Conservation (phyloP, 2,113 vertebrate species). For the Limnothrissa miodon region DNA sequence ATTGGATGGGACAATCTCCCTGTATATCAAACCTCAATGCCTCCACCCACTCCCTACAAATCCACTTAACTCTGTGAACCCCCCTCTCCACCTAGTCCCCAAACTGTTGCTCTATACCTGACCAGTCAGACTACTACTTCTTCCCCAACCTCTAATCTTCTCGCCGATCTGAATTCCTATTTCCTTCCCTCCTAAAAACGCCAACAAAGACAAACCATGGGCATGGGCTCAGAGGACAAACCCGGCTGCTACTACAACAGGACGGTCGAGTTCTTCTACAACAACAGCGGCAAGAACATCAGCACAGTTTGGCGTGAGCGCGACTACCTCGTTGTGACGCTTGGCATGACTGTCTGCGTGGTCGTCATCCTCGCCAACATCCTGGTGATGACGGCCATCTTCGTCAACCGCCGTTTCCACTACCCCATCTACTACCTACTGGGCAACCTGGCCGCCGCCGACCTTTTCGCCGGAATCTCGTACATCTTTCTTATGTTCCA, state of each 20-base stretch:
- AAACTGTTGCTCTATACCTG: not conserved
- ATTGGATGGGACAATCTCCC: not conserved
- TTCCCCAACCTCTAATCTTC: not conserved
- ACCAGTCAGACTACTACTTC: not conserved
- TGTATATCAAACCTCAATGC: conserved; percentile 9
- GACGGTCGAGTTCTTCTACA: conserved; percentile 61
- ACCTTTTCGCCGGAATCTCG: conserved; percentile 90
- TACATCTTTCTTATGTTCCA: conserved; percentile 95
- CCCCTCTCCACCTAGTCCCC: not conserved
- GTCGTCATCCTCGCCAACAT: conserved; percentile 92
- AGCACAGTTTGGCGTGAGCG: conserved; percentile 44
- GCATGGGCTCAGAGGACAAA: rapidly evolving
- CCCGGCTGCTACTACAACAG: conserved; percentile 50
- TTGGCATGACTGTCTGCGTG: conserved; percentile 86
- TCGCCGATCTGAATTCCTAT: not conserved
- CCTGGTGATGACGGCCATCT: conserved; percentile 86
- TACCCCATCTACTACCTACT: conserved; percentile 95
- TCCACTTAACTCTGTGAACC: not conserved
- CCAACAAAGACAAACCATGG: not conserved
- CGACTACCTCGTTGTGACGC: conserved; percentile 77
- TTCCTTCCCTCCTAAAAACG: not conserved
- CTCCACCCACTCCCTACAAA: not conserved
- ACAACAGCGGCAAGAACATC: conserved; percentile 59
- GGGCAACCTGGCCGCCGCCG: conserved; percentile 89
- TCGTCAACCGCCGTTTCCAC: conserved; percentile 90